Evolutionary conservation across 2,113 vertebrate genomes (phyloP).

Genomic region (Tragelaphus scriptus): DNA sequence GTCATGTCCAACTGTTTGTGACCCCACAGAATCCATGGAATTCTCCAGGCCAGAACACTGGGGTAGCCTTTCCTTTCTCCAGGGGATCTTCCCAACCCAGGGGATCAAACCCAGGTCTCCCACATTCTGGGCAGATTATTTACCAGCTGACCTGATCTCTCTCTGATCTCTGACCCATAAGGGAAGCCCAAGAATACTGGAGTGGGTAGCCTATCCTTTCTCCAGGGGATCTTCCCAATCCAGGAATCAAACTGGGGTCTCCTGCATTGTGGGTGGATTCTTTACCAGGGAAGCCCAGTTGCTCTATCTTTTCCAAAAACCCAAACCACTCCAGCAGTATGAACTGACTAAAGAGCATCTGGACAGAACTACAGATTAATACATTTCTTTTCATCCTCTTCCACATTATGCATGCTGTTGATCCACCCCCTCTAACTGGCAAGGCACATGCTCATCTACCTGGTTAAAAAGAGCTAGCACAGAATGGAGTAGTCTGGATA

Average conservation of each 20-base stretch:
- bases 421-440: neutral
- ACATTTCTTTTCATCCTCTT: neutral
- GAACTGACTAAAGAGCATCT: neutral
- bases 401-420: neutral
- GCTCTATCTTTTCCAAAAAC: neutral
- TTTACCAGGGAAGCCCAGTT: neutral
- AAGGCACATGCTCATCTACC: no score
- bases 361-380: neutral
- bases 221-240: neutral
- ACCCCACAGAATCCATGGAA: neutral
- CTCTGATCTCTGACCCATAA: neutral
- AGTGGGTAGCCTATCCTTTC: neutral
- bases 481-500: neutral
- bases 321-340: neutral
- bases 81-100: neutral
- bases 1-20: neutral
- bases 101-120: neutral
- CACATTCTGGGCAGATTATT: accelerated
- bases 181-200: neutral
- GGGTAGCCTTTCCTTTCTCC: neutral
- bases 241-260: neutral
- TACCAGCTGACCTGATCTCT: neutral
- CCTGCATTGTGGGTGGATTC: neutral
- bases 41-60: neutral
- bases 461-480: neutral